Base-by-base conservation (phyloP, 2,113 vertebrate species). In the Sturnira hondurensis region DNA sequence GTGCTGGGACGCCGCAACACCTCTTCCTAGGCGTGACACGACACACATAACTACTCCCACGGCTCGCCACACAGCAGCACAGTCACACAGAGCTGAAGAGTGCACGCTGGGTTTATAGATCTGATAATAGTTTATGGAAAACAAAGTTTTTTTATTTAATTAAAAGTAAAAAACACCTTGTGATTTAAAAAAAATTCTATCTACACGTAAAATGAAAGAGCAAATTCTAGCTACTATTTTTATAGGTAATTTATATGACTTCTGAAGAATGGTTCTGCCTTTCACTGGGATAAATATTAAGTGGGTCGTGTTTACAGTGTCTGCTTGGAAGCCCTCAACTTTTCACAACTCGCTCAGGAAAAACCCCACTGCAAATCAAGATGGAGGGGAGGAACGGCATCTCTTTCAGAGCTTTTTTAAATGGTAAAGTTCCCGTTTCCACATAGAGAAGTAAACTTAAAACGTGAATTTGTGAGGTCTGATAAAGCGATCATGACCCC, bases 241-340 rank as follows among this genome's bases (percentile, higher is more conserved):
- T 50, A 4, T 89, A 84, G 67, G 28, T 89, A 73, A 91, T 78
- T 94, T 89, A 31, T 63, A 93, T 52, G 63, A 83, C 70, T 96
- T 78, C 41, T 82, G 58, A 86, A 33, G 33, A 93, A 86, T 38
- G 80, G 58, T 38, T 81, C 67, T 67, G 45, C 38, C 20, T 86
- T 95, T 76, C 3, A 24, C 45, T 54, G 22, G 58, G 67, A 65
- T 36, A 89, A 86, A 58, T 61, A 17, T 19, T 7, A 86, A 85
- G 31, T n/a, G 28, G 16, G 33, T 54, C 38, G 24, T 8, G 6
- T 52, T 88, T 85, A 73, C 28, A 36, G 41, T 13, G 11, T 82
- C 93, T 43, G 52, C n/a, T 71, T 50, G 47, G 33, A 88, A 70
- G 33, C 38, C 36, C n/a, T 56, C 33, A 26, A 56, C 41, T 84